These are phyloP conservation scores for Gasterosteus aculeatus DNA, from an alignment of 2,113 vertebrate genomes.

Conservation along the genomic window DNA sequence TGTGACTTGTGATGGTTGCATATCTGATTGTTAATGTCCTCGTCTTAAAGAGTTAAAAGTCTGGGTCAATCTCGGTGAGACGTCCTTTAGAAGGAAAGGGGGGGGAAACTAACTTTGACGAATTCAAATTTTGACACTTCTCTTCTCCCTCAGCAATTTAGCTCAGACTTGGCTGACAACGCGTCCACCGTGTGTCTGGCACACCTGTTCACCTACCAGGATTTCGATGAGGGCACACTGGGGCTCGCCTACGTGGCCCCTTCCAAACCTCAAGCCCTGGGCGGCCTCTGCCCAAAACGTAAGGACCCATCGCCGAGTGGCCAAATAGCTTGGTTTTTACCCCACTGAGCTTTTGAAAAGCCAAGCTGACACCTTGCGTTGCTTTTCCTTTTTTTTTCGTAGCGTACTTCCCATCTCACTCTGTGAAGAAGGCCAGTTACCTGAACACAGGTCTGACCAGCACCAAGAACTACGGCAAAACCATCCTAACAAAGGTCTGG, in stretches of 20 bases:
- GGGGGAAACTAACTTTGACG: background rate
- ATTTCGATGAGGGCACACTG: constrained; percentile 96
- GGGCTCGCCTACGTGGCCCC: constrained; percentile 97
- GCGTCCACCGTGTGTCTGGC: constrained; percentile 94
- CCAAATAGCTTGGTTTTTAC: too few relatives aligned
- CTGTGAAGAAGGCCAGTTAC: constrained; percentile 88
- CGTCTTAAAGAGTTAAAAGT: background rate
- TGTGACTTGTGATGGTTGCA: background rate
- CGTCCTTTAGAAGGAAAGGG: too few relatives aligned
- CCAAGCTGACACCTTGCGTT: constrained; percentile 13
- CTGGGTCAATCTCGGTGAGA: background rate
- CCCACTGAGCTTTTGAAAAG: background rate
- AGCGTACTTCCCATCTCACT: constrained; percentile 88
- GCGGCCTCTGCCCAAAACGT: constrained; percentile 96
- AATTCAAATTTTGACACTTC: background rate
- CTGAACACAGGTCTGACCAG: constrained; percentile 98
- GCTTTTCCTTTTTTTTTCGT: constrained; percentile 26
- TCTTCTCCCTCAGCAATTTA: constrained; percentile 89
- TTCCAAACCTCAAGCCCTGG: constrained; percentile 87
- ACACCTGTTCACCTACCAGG: constrained; percentile 98
- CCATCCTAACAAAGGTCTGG: constrained; percentile 96
- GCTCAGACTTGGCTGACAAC: constrained; percentile 92
- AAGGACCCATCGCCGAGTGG: constrained; percentile 45
- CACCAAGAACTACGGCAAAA: constrained; percentile 99
- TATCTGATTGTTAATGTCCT: too few relatives aligned